Base-by-base conservation (phyloP, 2,113 vertebrate genomes). In the Megaceryle torquata region DNA sequence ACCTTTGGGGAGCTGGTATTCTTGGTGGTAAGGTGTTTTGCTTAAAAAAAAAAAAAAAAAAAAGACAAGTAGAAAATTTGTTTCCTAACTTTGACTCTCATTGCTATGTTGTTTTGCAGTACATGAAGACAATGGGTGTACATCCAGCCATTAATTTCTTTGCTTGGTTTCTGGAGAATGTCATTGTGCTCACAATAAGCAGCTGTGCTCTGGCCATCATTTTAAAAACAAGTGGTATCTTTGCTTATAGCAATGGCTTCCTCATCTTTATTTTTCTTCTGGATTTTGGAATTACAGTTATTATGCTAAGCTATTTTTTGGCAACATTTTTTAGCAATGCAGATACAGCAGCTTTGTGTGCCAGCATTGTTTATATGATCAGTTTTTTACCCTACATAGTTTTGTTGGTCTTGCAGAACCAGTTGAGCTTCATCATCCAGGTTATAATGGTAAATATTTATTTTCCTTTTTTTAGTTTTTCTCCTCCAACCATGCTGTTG, bases 121-220 rank as follows among this genome's bases (percentile, higher is more conserved):
- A 98, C 48, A 88, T 98, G 97, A 89, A 91, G 91, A 97, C 97
- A 86, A 97, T 98, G 97, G 98, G 98, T 7, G 97, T 98, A 8
- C 87, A 96, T 63, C 96, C 98, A 3, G 46, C 69, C 3, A 28
- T 96, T 86, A 86, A 97, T 84, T 98, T 98, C 89, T 86, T 97
- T 61, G 97, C 98, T 57, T 98, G 98, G 98, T 97, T 98, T 95
- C 87, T 98, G 95, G 98, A 98, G 94, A 98, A 98, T 33, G 9
- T 85, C 20, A 90, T 92, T 8, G 61, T 94, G 20, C 28, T 98
- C 41, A 69, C 88, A 25, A 13, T 97, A 48, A 97, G 94, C 93
- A 98, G 98, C 57, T 96, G 91, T 6, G 31, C 78, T 20, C 88
- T 98, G 53, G 82, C 94, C 25, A 11, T 85, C n/a, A 96, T 98